Evolutionary conservation across 1,140 invertebrate genomes (phyloP), one percentile per base, ranked within the genome.

Genomic region (Tenebrio molitor): DNA sequence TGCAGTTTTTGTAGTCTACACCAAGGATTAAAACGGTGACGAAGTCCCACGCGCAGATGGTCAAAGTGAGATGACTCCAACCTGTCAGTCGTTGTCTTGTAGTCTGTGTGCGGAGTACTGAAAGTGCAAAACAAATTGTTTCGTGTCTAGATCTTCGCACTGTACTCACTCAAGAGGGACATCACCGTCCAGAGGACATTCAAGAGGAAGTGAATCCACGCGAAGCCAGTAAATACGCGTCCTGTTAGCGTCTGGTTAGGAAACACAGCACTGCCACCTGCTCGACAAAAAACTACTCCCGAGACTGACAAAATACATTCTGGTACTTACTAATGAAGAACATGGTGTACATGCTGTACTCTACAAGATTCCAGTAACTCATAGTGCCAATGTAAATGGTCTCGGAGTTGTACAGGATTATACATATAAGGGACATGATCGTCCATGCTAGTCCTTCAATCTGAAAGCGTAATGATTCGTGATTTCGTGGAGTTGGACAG

Each of bases 11-110:
- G 5, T 3, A 82, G 53, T 83, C 81, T 1, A 80, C 29, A 12
- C 79, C 79, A 58, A 84, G 81, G 23, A 83, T 80, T 64, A 82
- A 76, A 6, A 82, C 79, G 2, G 81, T 68, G 1, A 77, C 74
- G 3, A 84, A 65, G 73, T 84, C 83, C 78, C 83, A 78, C 23
- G 71, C 42, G 67, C 76, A 79, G 25, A 84, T 77, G 58, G 69
- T 36, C 15, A 71, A 36, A 53, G 81, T 58, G n/a, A 81, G 75
- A 39, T 79, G 73, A n/a, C 73, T 71, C 83, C 83, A 84, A 15
- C 63, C 15, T 46, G n/a, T 50, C 8, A 63, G 19, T 36, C 23
- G 12, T 21, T 29, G 23, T 71, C 14, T 21, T 10, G 10, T 19
- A 21, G 6, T n/a, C 29, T 44, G 21, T 25, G 34, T 17, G 15